These are phyloP conservation scores for Melitaea athalia DNA, from an alignment of 2,888 invertebrate genomes.

Conservation along the genomic window DNA sequence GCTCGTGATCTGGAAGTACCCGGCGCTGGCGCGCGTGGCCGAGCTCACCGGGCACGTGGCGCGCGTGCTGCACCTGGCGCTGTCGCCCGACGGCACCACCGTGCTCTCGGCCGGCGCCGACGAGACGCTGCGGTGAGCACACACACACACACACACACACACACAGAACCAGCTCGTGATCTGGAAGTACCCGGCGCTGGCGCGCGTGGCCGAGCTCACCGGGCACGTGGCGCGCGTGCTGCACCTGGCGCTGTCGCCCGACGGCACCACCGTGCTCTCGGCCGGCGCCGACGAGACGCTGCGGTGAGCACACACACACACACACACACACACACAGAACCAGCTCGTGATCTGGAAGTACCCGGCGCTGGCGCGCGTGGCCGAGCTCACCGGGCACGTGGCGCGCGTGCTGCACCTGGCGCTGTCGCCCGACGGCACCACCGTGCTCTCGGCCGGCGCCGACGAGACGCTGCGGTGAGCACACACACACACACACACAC, in stretches of 20 bases:
- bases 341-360: slow-evolving; percentile 99
- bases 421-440: slow-evolving; percentile 96
- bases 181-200: slow-evolving; percentile 98
- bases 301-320: slow-evolving; percentile 58
- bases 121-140: slow-evolving; percentile 89
- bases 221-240: slow-evolving; percentile 96
- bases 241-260: slow-evolving; percentile 96
- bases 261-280: slow-evolving; percentile 95
- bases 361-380: slow-evolving; percentile 93
- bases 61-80: slow-evolving; percentile 93
- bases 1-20: slow-evolving; percentile 98
- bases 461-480: slow-evolving; percentile 93
- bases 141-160: slow-evolving; percentile 79
- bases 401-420: slow-evolving; percentile 94
- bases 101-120: slow-evolving; percentile 98
- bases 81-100: slow-evolving; percentile 96
- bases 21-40: slow-evolving; percentile 92
- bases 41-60: slow-evolving; percentile 95
- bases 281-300: slow-evolving; percentile 98
- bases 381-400: slow-evolving; percentile 94
- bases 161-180: slow-evolving; percentile 96
- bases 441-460: slow-evolving; percentile 96
- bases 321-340: slow-evolving; percentile 91
- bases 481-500: slow-evolving; percentile 71
- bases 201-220: slow-evolving; percentile 91